Evolutionary conservation across 2,797 vertebrate species (phyloP).

Genomic region (Astyanax mexicanus): DNA sequence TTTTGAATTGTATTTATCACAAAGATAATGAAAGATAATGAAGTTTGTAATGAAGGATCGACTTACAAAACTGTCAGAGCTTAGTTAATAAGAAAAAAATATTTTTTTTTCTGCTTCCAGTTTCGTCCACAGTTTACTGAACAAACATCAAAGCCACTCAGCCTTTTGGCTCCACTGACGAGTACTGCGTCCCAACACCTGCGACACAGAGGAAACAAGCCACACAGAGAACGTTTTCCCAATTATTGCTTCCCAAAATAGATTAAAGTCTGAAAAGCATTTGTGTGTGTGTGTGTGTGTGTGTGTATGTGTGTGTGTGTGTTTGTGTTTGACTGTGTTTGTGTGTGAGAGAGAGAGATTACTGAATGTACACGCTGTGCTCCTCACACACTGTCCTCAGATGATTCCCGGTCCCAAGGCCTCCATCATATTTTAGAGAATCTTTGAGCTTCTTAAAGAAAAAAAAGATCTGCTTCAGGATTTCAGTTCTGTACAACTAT

Average conservation of each 20-base stretch:
- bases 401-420: not conserved
- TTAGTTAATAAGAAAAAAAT: not conserved
- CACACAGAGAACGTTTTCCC: not conserved
- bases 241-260: not conserved
- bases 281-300: not conserved
- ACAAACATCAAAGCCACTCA: constrained; percentile 18
- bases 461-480: not conserved
- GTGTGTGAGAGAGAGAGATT: too few relatives aligned
- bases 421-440: too few relatives aligned
- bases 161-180: constrained; percentile 15
- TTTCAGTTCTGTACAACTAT: not conserved
- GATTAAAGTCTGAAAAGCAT: not conserved
- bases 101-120: constrained; percentile 52
- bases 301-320: not conserved
- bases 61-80: not conserved
- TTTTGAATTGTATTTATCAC: not conserved
- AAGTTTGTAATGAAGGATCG: not conserved
- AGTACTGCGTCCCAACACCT: not conserved
- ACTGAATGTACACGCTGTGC: too few relatives aligned
- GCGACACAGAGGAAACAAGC: not conserved
- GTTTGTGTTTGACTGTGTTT: not conserved
- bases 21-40: not conserved
- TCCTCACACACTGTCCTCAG: not conserved
- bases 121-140: constrained; percentile 64
- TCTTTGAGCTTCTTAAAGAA: not conserved